Conservation (phyloP, 2,797 vertebrate species). For the Pterois miles region DNA sequence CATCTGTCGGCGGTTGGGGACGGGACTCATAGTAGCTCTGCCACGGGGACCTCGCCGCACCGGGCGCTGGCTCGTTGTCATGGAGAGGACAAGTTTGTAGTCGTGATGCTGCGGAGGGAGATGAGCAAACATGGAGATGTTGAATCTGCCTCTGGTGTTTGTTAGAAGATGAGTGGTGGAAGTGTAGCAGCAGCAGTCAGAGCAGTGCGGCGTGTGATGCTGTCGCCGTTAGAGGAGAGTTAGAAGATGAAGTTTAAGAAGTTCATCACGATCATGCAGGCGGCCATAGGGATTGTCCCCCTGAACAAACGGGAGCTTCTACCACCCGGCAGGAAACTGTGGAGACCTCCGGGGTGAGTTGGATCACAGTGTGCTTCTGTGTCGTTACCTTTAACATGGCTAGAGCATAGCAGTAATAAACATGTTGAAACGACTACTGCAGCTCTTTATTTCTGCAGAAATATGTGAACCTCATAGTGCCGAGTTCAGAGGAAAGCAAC, state of each 20-base stretch:
- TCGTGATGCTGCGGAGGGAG: conserved; percentile 14
- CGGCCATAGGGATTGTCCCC: conserved; percentile 91
- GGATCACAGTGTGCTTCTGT: neutral
- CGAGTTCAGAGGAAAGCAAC: neutral
- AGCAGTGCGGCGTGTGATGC: conserved; percentile 3
- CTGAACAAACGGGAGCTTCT: conserved; percentile 95
- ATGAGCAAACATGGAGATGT: neutral
- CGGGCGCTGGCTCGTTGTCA: conserved; percentile 4
- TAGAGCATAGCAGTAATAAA: neutral
- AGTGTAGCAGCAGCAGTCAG: conserved; percentile 11
- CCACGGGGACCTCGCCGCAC: neutral
- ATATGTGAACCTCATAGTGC: neutral
- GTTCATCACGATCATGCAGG: conserved; percentile 94
- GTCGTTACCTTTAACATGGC: neutral
- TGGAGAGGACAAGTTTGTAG: conserved; percentile 29
- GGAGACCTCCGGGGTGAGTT: conserved; percentile 94
- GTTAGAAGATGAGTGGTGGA: conserved; percentile 14
- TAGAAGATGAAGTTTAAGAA: conserved; percentile 95
- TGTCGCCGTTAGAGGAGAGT: neutral
- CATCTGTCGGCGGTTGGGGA: conserved; percentile 60
- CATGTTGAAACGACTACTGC: neutral
- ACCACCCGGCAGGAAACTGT: conserved; percentile 91
- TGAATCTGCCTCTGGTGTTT: neutral
- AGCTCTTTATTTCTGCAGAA: neutral
- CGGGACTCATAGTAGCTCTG: conserved; percentile 30